A percentile compares a stretch with the other conserved stretches of the same genome.
Conservation (phyloP, 1,140 invertebrate genomes). For the Dryas iulia region DNA sequence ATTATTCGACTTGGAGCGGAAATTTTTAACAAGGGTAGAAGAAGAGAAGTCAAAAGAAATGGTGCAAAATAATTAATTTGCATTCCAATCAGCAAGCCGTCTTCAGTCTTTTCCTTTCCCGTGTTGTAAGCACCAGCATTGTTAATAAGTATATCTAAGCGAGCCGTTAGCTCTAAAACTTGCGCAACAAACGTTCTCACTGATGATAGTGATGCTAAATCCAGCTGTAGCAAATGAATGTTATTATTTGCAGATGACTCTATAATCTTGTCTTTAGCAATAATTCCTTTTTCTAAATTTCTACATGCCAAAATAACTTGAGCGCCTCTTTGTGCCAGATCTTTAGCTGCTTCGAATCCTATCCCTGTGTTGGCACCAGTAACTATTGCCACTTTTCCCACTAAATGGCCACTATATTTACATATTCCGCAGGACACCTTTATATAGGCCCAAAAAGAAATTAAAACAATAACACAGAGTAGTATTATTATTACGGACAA, state of each 20-base stretch:
- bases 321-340: constrained; percentile 87
- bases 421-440: neutral
- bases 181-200: constrained; percentile 84
- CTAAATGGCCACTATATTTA: neutral
- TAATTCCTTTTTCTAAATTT: constrained; percentile 80
- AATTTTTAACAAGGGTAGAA: constrained; percentile 87
- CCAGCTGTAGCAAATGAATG: constrained; percentile 80
- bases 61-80: constrained; percentile 93
- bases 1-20: constrained; percentile 90
- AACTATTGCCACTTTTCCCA: constrained; percentile 53
- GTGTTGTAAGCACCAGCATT: constrained; percentile 84
- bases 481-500: neutral
- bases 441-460: neutral
- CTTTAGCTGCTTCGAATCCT: constrained; percentile 89
- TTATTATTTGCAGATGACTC: constrained; percentile 70
- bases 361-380: constrained; percentile 94
- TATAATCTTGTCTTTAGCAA: constrained; percentile 74
- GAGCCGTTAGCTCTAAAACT: constrained; percentile 83
- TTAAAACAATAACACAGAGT: neutral
- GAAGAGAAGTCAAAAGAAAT: constrained; percentile 87
- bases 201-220: constrained; percentile 89
- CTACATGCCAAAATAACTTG: constrained; percentile 92
- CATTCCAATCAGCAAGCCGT: constrained; percentile 91
- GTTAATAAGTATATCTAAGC: constrained; percentile 90
- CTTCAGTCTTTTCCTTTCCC: constrained; percentile 81